A percentile compares a stretch with the other conserved stretches of the same genome.
These are phyloP conservation scores for Diplodus sargus DNA, from an alignment of 2,797 vertebrate species.

Conservation along the genomic window DNA sequence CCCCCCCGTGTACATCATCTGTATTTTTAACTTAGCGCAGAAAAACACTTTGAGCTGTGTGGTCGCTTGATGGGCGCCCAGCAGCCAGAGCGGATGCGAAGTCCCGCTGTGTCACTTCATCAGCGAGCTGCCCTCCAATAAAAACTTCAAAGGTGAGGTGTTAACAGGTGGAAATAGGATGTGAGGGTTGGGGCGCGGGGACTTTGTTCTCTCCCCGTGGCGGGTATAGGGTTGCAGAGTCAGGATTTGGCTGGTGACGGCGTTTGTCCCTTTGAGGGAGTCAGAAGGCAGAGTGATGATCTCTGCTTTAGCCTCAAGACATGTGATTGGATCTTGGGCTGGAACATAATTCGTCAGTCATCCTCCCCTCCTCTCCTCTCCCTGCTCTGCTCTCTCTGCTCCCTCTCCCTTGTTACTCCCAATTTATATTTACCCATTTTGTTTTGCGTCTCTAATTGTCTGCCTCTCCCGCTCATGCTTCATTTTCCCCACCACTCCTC, in stretches of 20 bases:
- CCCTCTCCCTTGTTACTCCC: slow-evolving; percentile 41
- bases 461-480: slow-evolving; percentile 44
- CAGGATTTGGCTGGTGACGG: slow-evolving; percentile 23
- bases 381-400: slow-evolving; percentile 1
- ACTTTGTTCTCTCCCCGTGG: not conserved
- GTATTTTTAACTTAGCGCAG: slow-evolving; percentile 9
- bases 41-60: not conserved
- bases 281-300: slow-evolving; percentile 48
- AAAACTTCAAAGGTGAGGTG: slow-evolving; percentile 53
- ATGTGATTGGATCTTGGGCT: slow-evolving; percentile 55
- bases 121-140: slow-evolving; percentile 28
- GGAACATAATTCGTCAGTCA: slow-evolving; percentile 46
- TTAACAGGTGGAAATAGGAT: slow-evolving; percentile 42
- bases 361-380: not conserved
- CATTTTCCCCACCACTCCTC: slow-evolving; percentile 36
- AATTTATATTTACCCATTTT: slow-evolving; percentile 56
- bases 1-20: not conserved
- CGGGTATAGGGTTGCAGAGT: slow-evolving; percentile 9
- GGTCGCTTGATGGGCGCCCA: not conserved
- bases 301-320: slow-evolving; percentile 52
- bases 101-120: slow-evolving; percentile 38
- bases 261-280: slow-evolving; percentile 24
- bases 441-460: slow-evolving; percentile 54
- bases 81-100: slow-evolving; percentile 7
- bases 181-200: not conserved